A percentile compares a stretch with the other conserved stretches of the same genome.
Evolutionary conservation across 2,113 vertebrate species (phyloP).

Genomic region (Dasyornis broadbenti): DNA sequence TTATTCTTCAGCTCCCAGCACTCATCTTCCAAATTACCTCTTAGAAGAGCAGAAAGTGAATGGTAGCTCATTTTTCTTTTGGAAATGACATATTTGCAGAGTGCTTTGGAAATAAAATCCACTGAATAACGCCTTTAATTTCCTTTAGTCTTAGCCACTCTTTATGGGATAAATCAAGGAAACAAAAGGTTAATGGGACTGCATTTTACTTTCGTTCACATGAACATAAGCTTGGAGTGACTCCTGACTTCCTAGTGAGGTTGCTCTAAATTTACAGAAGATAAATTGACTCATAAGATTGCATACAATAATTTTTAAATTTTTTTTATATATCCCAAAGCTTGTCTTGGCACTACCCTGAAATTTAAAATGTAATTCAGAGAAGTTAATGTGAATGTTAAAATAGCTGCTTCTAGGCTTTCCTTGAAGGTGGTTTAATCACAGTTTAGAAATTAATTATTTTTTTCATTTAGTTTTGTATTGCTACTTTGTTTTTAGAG

Average conservation of each 20-base stretch:
- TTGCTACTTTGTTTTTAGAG: neutral
- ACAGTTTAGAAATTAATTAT: neutral
- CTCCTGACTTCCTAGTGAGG: neutral
- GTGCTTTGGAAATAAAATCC: neutral
- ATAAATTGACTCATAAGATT: neutral
- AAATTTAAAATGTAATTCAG: neutral
- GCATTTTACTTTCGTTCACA: neutral
- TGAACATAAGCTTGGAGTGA: neutral
- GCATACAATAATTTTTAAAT: neutral
- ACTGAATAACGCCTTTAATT: neutral
- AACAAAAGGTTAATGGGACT: neutral
- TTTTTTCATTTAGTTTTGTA: neutral
- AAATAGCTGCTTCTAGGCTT: neutral
- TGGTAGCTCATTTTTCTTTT: neutral
- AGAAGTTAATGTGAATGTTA: neutral
- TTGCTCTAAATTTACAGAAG: neutral
- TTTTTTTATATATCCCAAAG: neutral
- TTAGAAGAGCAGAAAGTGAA: neutral
- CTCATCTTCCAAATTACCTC: neutral
- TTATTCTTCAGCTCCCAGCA: neutral
- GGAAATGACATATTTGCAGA: neutral
- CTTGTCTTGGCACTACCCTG: neutral
- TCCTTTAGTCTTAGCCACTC: neutral
- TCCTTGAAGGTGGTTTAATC: neutral
- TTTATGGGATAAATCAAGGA: neutral